Evolutionary conservation across 2,888 invertebrate species (phyloP).

Genomic region (Anthophora plumipes): DNA sequence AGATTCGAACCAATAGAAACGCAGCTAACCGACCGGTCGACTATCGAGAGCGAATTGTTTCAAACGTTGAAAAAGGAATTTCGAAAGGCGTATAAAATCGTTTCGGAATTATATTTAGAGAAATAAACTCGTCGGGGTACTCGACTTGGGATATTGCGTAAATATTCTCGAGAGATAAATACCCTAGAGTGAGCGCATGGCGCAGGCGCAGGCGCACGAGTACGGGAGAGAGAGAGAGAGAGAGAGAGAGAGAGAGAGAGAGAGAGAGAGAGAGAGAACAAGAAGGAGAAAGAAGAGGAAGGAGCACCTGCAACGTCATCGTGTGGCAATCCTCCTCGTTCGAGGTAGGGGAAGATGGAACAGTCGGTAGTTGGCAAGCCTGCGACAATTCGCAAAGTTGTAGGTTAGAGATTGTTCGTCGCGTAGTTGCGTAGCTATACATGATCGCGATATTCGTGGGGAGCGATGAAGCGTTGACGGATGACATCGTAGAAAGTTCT

Average conservation of each 20-base stretch:
- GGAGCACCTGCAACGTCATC: slow-evolving; percentile 39
- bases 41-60: too few relatives aligned
- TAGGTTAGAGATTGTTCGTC: slow-evolving; percentile 60
- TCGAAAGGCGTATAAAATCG: too few relatives aligned
- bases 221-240: neutral
- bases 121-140: too few relatives aligned
- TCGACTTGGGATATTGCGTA: too few relatives aligned
- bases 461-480: neutral
- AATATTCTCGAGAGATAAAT: too few relatives aligned
- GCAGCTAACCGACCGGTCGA: too few relatives aligned
- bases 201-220: slow-evolving; percentile 16
- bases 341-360: slow-evolving; percentile 30
- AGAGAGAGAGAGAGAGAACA: neutral
- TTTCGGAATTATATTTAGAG: too few relatives aligned
- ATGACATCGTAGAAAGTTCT: neutral
- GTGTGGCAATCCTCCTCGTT: slow-evolving; percentile 17
- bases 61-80: too few relatives aligned
- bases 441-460: slow-evolving; percentile 6
- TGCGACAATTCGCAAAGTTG: slow-evolving; percentile 45
- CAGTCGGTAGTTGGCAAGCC: slow-evolving; percentile 54
- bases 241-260: neutral
- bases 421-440: slow-evolving; percentile 38
- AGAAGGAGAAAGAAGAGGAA: neutral
- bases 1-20: too few relatives aligned
- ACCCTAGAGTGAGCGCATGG: neutral